These are phyloP conservation scores for Cossypha niveicapilla DNA, from an alignment of 2,797 vertebrate genomes.

Conservation along the genomic window DNA sequence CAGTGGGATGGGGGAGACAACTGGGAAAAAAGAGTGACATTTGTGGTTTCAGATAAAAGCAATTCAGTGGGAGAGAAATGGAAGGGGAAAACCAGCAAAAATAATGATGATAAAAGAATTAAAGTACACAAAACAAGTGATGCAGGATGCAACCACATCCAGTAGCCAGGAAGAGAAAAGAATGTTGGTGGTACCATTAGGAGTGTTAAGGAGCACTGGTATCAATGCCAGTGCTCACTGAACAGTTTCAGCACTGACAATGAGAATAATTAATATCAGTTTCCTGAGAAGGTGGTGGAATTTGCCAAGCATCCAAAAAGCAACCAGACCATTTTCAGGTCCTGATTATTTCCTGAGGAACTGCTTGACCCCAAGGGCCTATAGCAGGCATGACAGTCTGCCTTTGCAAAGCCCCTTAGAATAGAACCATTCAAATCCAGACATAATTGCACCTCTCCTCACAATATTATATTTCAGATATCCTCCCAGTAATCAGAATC, in stretches of 20 bases:
- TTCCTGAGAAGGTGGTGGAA: conserved; percentile 20
- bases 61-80: neutral
- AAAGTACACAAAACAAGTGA: neutral
- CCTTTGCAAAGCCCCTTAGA: conserved; percentile 30
- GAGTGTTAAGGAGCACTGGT: neutral
- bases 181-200: neutral
- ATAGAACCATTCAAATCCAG: conserved; percentile 47
- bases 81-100: neutral
- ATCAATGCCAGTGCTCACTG: neutral
- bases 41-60: fast-evolving
- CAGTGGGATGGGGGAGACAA: neutral
- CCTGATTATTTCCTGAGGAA: conserved; percentile 27
- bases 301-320: conserved; percentile 19
- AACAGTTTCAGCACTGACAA: neutral
- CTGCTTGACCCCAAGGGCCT: conserved; percentile 23
- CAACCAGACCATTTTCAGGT: conserved; percentile 19
- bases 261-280: neutral
- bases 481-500: conserved; percentile 47
- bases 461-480: conserved; percentile 35
- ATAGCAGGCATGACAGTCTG: conserved; percentile 11
- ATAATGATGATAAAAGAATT: neutral
- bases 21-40: neutral
- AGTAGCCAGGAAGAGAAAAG: neutral
- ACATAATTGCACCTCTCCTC: conserved; percentile 57
- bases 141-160: neutral